These are phyloP conservation scores for Mycogona germanica DNA, from an alignment of 2,888 invertebrate species.

Conservation along the genomic window DNA sequence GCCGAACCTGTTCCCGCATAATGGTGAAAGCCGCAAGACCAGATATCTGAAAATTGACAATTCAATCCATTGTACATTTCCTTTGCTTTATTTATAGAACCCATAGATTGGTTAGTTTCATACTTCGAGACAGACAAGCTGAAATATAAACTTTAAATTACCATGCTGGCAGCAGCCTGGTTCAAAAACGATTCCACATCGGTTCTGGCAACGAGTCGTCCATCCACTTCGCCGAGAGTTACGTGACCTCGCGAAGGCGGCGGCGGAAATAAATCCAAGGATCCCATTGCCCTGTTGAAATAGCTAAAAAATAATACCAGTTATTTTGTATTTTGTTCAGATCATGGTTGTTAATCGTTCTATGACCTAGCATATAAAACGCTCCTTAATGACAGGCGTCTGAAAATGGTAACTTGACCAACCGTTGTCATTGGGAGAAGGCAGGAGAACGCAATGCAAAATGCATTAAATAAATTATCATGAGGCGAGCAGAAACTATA, in stretches of 20 bases:
- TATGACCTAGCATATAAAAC: too few relatives aligned
- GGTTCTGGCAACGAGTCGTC: not conserved
- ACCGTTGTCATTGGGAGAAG: too few relatives aligned
- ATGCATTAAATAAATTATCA: too few relatives aligned
- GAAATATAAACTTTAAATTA: too few relatives aligned
- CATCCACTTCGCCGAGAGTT: constrained; percentile 15
- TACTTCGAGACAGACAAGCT: too few relatives aligned
- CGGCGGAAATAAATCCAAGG: constrained; percentile 9
- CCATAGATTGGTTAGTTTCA: too few relatives aligned
- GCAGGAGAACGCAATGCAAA: too few relatives aligned
- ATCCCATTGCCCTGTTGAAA: constrained; percentile 7
- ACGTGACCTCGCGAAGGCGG: constrained; percentile 11
- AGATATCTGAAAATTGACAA: too few relatives aligned
- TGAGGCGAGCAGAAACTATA: too few relatives aligned
- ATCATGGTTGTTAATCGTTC: not conserved
- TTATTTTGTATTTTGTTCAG: not conserved
- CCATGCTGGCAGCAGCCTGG: not conserved
- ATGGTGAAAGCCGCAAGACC: not conserved
- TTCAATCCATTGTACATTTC: not conserved
- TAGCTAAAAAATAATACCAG: not conserved
- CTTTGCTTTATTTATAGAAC: too few relatives aligned
- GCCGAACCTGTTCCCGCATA: not conserved
- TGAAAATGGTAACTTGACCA: too few relatives aligned
- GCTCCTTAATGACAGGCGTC: too few relatives aligned
- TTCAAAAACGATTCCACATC: not conserved